Evolutionary conservation across 2,113 vertebrate species (phyloP), one percentile per base, ranked within the genome.

Genomic region (Amphiprion ocellaris): DNA sequence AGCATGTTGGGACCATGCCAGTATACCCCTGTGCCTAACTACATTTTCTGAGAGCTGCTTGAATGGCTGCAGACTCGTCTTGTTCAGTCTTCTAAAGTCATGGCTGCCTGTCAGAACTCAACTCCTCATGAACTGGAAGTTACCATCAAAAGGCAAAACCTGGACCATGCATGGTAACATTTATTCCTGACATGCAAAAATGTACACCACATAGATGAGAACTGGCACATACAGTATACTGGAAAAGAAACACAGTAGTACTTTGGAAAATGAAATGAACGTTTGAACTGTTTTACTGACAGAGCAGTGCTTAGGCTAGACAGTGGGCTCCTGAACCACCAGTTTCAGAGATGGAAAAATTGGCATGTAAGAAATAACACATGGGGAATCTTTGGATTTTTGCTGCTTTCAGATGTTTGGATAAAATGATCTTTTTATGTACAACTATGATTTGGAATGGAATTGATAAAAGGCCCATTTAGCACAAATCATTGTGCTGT

Each of bases 121-220:
- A 17, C 4, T 21, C 17, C 17, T 60, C 4, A n/a, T 39, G 21
- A 39, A 37, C 33, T 6, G 19, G 26, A 55, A 62, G 50, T 69
- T 41, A n/a, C 21, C 28, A 69, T 67, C 46, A 69, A 55, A 75
- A 82, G 55, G 54, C 83, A 61, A 74, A 67, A 72, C 84, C 74
- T 91, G 69, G 92, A 94, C 93, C 94, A 93, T 94, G 94, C 94
- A 92, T 91, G 92, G 92, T 96, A 96, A 94, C 92, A 86, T 98
- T 97, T 98, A 98, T 98, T 97, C 92, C 95, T 94, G 94, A 95
- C 97, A 97, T 98, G 97, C 97, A 93, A 86, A 37, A 94, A 95
- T 93, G 92, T 95, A 95, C 95, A 96, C 89, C 83, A 89, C 88
- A 95, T 92, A 95, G 92, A 94, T 92, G 83, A 92, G 92, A 93